phyloP scores from a whole-genome alignment of 2,888 invertebrate species.

The Xanthorhoe designata region DNA sequence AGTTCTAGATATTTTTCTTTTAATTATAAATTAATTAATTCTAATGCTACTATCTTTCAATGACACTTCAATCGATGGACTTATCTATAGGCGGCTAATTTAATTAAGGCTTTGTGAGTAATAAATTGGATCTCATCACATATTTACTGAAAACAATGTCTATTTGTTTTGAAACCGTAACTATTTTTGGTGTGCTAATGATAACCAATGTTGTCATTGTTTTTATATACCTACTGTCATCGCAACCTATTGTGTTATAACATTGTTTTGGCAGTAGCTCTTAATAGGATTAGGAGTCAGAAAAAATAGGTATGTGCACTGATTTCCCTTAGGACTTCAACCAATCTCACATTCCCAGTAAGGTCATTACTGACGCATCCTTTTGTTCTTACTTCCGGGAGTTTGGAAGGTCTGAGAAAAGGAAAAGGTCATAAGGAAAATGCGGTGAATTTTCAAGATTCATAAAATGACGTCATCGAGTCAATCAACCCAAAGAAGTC shows the following conservation, averaged over 20 bases:
- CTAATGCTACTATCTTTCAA: constrained; percentile 2
- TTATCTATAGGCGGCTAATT: constrained; percentile 22
- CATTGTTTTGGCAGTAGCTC: constrained; percentile 15
- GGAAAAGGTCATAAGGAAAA: not conserved
- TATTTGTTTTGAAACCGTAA: not conserved
- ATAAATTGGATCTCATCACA: not conserved
- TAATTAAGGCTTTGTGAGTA: constrained; percentile 11
- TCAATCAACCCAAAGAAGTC: not conserved
- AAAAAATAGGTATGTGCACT: not conserved
- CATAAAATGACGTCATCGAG: not conserved
- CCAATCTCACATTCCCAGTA: not conserved
- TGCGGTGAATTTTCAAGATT: not conserved
- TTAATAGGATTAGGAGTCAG: not conserved
- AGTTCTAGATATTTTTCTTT: too few relatives aligned
- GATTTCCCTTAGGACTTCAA: not conserved
- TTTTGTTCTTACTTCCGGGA: not conserved
- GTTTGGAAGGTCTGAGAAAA: not conserved
- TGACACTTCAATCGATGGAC: not conserved
- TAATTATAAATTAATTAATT: not conserved
- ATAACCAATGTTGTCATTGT: constrained; percentile 22
- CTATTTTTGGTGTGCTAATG: not conserved
- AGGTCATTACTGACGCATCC: not conserved
- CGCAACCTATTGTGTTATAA: constrained; percentile 16
- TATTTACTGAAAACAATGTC: not conserved
- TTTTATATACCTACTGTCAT: constrained; percentile 22